phyloP scores from a whole-genome alignment of 2,113 vertebrate species.

The Tylochromis polylepis region DNA sequence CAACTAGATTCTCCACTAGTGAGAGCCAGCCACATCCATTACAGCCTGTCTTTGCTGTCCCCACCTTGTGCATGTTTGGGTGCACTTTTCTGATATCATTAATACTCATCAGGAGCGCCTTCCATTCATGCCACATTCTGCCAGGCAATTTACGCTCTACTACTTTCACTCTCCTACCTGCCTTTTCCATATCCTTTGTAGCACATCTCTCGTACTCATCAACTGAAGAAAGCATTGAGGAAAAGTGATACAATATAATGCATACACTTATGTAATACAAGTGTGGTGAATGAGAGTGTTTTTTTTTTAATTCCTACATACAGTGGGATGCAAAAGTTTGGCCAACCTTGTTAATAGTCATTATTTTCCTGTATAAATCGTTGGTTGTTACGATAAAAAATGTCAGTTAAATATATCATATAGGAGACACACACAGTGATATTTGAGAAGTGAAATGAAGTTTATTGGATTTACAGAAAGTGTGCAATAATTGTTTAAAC shows the following conservation, averaged over 20 bases:
- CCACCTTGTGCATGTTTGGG: conserved; percentile 50
- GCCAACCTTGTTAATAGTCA: too few species aligned
- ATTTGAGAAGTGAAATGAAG: too few species aligned
- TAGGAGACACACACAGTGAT: too few species aligned
- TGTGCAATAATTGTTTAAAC: too few species aligned
- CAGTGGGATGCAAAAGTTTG: too few species aligned
- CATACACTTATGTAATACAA: background rate
- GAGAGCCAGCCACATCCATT: conserved; percentile 50
- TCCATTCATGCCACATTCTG: conserved; percentile 42
- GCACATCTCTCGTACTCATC: background rate
- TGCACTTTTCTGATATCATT: conserved; percentile 57
- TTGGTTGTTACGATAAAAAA: too few species aligned
- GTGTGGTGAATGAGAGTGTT: background rate
- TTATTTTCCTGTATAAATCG: too few species aligned
- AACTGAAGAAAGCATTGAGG: background rate
- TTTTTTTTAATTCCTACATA: background rate
- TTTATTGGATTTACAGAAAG: too few species aligned
- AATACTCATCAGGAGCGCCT: conserved; percentile 60
- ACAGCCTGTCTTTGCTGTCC: conserved; percentile 27
- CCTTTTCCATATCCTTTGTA: background rate
- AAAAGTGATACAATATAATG: background rate
- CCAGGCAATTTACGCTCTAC: conserved; percentile 32
- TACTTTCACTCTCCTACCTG: conserved; percentile 11
- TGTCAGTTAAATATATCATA: too few species aligned
- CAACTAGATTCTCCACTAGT: conserved; percentile 22